Evolutionary conservation across 1,140 invertebrate species (phyloP), one percentile per base, ranked within the genome.

Genomic region (Asobara japonica): DNA sequence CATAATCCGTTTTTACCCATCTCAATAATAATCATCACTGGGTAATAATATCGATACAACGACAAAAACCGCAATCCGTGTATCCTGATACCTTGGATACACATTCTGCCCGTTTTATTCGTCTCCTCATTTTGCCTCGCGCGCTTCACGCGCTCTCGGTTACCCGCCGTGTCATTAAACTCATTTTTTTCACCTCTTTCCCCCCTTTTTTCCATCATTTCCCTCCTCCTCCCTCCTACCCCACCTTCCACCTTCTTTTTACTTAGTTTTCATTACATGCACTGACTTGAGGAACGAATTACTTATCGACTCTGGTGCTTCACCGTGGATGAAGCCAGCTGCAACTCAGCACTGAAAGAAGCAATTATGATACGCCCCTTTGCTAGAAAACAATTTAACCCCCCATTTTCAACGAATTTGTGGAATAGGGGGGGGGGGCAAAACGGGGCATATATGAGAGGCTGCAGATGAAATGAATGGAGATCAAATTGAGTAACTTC

Each of bases 101-200:
- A 60, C 27, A 66, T 66, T 48, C 38, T 36, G 10, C 3, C 16
- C 36, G 60, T 31, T 62, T 31, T 20, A 64, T 70, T 70, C 38
- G 11, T 38, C 38, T 36, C 56, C 27, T 70, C 25, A 20, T 62
- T 70, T 62, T 70, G 36, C 69, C 36, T 31, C 16, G 36, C 25
- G 69, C 22, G 33, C 69, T 62, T 70, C 33, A 70, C 69, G 69
- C 69, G 69, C 69, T 70, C 69, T 60, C 36, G 69, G 60, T 70
- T 70, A 36, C 56, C 60, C 60, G 33, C 33, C 69, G 36, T 70
- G 69, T 70, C 69, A 70, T 70, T 70, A 70, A 70, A 61, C 60
- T 70, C 41, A 31, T 62, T 62, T 62, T 29, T 64, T 68, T 22
- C 13, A 31, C n/a, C 18, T 22, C 30, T 6, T 16, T 27, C 25